These are phyloP conservation scores for Stenodema calcarata DNA, from an alignment of 2,888 invertebrate species.

Conservation along the genomic window DNA sequence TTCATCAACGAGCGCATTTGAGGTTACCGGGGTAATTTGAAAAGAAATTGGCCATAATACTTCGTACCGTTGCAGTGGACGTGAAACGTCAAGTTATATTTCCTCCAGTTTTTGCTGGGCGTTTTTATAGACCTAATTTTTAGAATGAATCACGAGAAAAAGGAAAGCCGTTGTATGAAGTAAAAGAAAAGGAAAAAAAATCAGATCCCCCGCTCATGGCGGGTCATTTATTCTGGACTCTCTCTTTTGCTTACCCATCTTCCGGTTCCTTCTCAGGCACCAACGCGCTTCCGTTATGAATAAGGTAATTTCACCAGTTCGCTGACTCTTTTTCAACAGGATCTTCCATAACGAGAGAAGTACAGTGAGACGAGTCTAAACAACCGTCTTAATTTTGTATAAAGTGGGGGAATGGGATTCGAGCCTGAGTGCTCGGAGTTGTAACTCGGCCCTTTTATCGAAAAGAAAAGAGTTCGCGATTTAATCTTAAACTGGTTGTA, in stretches of 20 bases:
- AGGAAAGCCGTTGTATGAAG: not conserved
- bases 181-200: not conserved
- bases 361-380: not conserved
- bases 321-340: not conserved
- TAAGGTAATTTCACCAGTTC: not conserved
- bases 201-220: not conserved
- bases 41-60: too few relatives aligned
- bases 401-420: not conserved
- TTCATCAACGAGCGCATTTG: too few relatives aligned
- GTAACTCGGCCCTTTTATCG: too few relatives aligned
- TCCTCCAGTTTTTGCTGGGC: not conserved
- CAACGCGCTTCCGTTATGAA: not conserved
- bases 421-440: too few relatives aligned
- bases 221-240: not conserved
- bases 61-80: too few relatives aligned
- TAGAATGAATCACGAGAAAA: slow-evolving; percentile 3
- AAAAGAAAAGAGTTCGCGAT: too few relatives aligned
- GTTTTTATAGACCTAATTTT: slow-evolving; percentile 14
- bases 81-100: not conserved
- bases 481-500: too few relatives aligned
- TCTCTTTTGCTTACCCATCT: not conserved
- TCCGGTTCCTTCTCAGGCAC: not conserved
- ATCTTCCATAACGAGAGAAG: not conserved
- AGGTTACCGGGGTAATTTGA: too few relatives aligned
- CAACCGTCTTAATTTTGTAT: not conserved